A percentile compares a stretch with the other conserved stretches of the same genome.
These are phyloP conservation scores for Amiota communis DNA, from an alignment of 2,888 invertebrate species.

Conservation along the genomic window DNA sequence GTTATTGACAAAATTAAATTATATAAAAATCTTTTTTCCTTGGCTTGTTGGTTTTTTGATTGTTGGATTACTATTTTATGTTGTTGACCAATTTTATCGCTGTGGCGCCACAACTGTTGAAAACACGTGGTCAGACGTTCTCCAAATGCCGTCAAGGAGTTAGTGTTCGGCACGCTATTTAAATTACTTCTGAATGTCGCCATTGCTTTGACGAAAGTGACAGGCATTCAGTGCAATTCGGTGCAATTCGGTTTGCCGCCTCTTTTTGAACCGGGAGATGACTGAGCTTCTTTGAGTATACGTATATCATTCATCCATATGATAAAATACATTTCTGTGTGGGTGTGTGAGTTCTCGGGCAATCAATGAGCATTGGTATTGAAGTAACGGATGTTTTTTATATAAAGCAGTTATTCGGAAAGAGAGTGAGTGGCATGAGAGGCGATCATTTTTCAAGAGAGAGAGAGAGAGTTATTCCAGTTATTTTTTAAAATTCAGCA, in stretches of 20 bases:
- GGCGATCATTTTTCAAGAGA: too few species aligned
- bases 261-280: too few species aligned
- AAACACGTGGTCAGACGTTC: conserved; percentile 66
- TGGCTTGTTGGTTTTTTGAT: too few species aligned
- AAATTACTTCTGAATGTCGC: conserved; percentile 65
- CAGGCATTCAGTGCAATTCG: too few species aligned
- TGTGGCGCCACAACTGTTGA: conserved; percentile 53
- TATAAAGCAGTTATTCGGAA: background rate
- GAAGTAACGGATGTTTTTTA: background rate
- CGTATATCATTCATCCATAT: too few species aligned
- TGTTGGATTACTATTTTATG: background rate
- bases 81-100: conserved; percentile 31
- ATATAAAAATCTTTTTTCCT: conserved; percentile 18
- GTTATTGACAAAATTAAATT: conserved; percentile 38
- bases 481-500: too few species aligned
- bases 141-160: conserved; percentile 55
- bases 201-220: conserved; percentile 58
- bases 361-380: background rate
- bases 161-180: conserved; percentile 64
- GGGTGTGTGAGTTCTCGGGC: background rate
- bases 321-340: too few species aligned
- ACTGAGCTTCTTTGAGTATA: too few species aligned
- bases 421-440: background rate
- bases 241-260: too few species aligned
- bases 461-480: too few species aligned